Evolutionary conservation across 2,888 invertebrate genomes (phyloP).

Genomic region (Zele albiditarsus): DNA sequence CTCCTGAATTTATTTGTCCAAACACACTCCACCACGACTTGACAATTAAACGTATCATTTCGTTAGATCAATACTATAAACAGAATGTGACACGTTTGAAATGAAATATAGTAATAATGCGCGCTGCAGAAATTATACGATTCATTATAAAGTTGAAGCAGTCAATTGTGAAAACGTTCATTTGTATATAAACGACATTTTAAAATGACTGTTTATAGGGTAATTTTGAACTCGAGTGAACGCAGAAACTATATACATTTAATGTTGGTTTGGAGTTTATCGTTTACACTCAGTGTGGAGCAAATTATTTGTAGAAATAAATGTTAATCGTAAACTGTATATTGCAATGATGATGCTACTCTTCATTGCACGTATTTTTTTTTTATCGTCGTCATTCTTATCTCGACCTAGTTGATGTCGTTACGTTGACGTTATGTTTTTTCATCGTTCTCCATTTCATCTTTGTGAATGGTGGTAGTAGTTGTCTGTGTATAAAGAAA

Average conservation of each 20-base stretch:
- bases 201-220: constrained; percentile 36
- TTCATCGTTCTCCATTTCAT: not conserved
- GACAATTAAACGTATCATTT: constrained; percentile 24
- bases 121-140: constrained; percentile 27
- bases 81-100: not conserved
- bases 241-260: not conserved
- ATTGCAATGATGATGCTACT: not conserved
- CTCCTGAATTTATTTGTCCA: not conserved
- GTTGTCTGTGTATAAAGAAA: constrained; percentile 26
- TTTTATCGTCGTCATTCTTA: constrained; percentile 7
- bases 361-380: constrained; percentile 1
- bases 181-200: constrained; percentile 32
- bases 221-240: constrained; percentile 14
- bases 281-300: not conserved
- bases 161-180: constrained; percentile 32
- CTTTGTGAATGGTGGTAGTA: not conserved
- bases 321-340: constrained; percentile 21
- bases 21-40: not conserved
- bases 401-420: not conserved
- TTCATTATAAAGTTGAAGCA: constrained; percentile 39
- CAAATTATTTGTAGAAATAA: not conserved
- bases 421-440: not conserved
- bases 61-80: constrained; percentile 10
- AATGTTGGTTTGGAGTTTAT: constrained; percentile 16
- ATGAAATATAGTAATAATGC: constrained; percentile 29